These are phyloP conservation scores for Pristionchus entomophagus DNA, from an alignment of 2,888 invertebrate species.

Conservation along the genomic window DNA sequence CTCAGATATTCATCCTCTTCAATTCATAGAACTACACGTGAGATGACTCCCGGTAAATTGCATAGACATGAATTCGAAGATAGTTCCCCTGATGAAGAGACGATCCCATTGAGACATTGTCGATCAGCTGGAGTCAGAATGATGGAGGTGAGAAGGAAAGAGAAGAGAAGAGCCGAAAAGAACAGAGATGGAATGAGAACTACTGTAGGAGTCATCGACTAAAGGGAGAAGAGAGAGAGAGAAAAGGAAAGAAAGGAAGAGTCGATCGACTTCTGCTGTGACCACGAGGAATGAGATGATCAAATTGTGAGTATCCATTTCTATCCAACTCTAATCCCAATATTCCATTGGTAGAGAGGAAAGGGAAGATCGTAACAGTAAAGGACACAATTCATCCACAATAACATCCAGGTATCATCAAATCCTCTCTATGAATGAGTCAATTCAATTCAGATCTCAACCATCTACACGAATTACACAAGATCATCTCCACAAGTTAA, in stretches of 20 bases:
- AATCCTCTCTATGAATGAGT: too few relatives aligned
- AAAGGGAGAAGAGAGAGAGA: background rate
- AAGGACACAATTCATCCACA: background rate
- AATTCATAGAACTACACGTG: background rate
- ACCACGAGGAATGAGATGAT: slow-evolving; percentile 35
- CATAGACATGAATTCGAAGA: slow-evolving; percentile 13
- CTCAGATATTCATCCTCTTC: background rate
- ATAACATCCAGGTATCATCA: background rate
- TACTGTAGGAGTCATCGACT: background rate
- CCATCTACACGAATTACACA: slow-evolving; percentile 3
- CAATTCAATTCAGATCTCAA: background rate
- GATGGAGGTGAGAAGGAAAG: background rate
- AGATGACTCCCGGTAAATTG: background rate
- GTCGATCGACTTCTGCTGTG: slow-evolving; percentile 25
- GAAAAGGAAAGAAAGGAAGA: background rate
- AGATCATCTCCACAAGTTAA: slow-evolving; percentile 46
- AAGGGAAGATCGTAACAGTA: background rate
- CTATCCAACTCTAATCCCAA: background rate
- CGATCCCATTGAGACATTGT: background rate
- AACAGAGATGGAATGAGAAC: background rate
- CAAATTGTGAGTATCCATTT: background rate
- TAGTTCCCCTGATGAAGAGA: background rate
- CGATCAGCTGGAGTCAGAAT: background rate
- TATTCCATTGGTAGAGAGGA: background rate
- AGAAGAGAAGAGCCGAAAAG: background rate